Evolutionary conservation across 2,113 vertebrate genomes (phyloP), one percentile per base, ranked within the genome.

Genomic region (Aegithalos caudatus): DNA sequence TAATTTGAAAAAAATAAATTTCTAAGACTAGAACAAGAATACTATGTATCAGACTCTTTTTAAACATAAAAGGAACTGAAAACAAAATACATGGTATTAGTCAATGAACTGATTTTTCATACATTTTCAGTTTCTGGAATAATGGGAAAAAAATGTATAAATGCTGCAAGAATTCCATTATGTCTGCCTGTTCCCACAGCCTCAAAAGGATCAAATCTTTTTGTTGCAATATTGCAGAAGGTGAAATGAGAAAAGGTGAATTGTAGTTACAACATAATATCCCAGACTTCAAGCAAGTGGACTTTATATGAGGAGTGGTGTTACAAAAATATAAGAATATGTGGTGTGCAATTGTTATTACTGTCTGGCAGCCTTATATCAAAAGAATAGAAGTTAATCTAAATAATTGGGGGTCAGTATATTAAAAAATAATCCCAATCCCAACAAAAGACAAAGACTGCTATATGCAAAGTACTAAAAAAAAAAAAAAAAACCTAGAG

Each of bases 361-460:
- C 1, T 40, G 19, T 64, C 40, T 40, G 28, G 7, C 4, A 89
- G 16, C 5, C 11, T 57, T 81, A 61, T 53, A 58, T 44, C 11
- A 89, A 45, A 95, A 78, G 4, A 94, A 66, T 4, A 51, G 11
- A 66, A 58, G 1, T 35, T 10, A 16, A 54, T 60, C 31, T 81
- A n/a, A 69, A 65, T 38, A 3, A 38, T 1, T 38, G 4, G 33
- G 4, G 1, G 8, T 23, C 71, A 51, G 23, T 21, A 57, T 20
- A 61, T 10, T 8, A 8, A 50, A 40, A 40, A 71, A 76, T 22
- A 33, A n/a, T 54, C 17, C 10, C 6, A 54, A 60, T 11, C 14
- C 4, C 2, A 13, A 60, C 16, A 50, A 44, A 29, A 6, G 1
- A 8, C 6, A 35, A 51, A 24, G 7, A 3, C 7, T 69, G 5